A percentile compares a stretch with the other conserved stretches of the same genome.
These are phyloP conservation scores for Datnioides undecimradiatus DNA, from an alignment of 2,113 vertebrate species.

Conservation along the genomic window DNA sequence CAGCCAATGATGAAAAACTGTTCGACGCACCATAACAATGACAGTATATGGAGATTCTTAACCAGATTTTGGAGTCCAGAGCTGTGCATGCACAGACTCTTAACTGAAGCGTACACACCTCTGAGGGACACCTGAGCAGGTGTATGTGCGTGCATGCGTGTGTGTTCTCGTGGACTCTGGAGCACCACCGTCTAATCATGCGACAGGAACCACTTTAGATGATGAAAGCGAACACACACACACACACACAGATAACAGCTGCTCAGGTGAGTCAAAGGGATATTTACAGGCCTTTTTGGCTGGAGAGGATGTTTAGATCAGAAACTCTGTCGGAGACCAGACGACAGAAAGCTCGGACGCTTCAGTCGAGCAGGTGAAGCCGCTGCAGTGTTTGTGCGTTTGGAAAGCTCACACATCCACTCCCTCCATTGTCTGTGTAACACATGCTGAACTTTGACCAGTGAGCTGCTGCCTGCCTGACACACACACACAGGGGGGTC, in stretches of 20 bases:
- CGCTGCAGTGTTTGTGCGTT: not conserved
- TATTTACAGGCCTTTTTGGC: conserved; percentile 7
- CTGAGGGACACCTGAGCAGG: conserved; percentile 44
- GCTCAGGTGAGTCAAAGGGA: conserved; percentile 45
- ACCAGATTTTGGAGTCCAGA: too few relatives aligned
- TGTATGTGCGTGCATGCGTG: conserved; percentile 35
- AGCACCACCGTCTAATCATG: conserved; percentile 61
- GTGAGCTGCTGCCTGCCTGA: not conserved
- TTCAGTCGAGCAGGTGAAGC: not conserved
- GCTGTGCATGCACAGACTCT: not conserved
- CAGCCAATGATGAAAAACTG: too few relatives aligned
- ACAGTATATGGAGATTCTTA: not conserved
- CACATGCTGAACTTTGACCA: conserved; percentile 57
- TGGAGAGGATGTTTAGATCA: conserved; percentile 7
- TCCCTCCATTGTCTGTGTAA: conserved; percentile 43
- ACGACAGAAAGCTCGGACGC: not conserved
- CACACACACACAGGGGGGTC: conserved; percentile 51
- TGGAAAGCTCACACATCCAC: conserved; percentile 35
- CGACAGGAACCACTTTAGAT: conserved; percentile 58
- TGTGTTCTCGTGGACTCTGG: conserved; percentile 42
- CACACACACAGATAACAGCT: conserved; percentile 46
- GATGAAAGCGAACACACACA: conserved; percentile 56
- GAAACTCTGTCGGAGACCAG: conserved; percentile 2
- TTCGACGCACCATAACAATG: not conserved
- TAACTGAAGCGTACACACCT: not conserved